Evolutionary conservation across 2,797 vertebrate species (phyloP), one percentile per base, ranked within the genome.

Genomic region (Pyrocephalus nanus): DNA sequence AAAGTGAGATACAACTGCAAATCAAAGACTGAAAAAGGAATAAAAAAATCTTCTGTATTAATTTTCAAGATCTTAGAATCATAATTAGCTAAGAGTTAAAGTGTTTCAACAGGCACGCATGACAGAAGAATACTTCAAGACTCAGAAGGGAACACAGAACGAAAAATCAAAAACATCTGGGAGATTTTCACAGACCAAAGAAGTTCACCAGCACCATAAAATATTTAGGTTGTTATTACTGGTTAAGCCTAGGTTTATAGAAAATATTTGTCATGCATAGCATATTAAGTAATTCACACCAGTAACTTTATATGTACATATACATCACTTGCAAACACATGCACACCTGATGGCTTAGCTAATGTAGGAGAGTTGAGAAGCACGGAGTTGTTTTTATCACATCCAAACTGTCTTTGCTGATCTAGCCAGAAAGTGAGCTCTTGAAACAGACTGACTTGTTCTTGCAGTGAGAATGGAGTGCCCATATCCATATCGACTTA

Each of bases 231-330:
- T 81, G 34, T 45, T 75, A 71, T 77, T 92, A 81, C 86, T 89
- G 88, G 95, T 96, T 95, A 95, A 96, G 26, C n/a, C 21, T 48
- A 65, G 27, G 51, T 92, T 95, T 94, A 88, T 92, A 58, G 79
- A 85, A 95, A 93, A 85, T 77, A 91, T 92, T 97, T 94, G 62
- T 89, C 75, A 87, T 74, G 67, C 23, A 43, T 1, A 4, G 47
- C 21, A 42, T 48, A 60, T 83, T 53, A 70, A 30, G 19, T 45
- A 87, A 70, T 91, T 94, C 45, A 84, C 30, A n/a, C 23, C 2
- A 7, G 15, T n/a, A 25, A 45, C 22, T 45, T 65, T 45, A 43
- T 23, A 64, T 62, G 42, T 42, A 21, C 10, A 30, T 15, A 14
- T 30, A 22, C 5, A 25, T 45, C 22, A n/a, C 15, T 45, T n/a